These are phyloP conservation scores for Macroglossus sobrinus DNA, from an alignment of 2,113 vertebrate genomes.

Conservation along the genomic window DNA sequence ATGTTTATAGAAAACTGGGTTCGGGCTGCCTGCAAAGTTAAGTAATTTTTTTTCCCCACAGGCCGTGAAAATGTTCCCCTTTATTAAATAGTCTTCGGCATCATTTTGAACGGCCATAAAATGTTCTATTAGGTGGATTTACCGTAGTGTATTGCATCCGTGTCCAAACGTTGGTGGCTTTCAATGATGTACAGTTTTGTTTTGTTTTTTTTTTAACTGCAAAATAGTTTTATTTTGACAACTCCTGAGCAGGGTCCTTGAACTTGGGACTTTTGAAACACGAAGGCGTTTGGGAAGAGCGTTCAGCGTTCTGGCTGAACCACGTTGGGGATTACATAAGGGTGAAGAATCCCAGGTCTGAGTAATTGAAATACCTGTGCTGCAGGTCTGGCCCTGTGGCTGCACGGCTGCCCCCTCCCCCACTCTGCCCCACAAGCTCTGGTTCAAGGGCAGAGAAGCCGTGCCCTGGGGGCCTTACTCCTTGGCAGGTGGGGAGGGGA, in stretches of 20 bases:
- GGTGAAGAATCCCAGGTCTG: accelerated
- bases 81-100: not conserved
- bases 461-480: too few species aligned
- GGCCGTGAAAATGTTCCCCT: not conserved
- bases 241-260: not conserved
- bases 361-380: not conserved
- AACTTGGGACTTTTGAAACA: not conserved
- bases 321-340: not conserved
- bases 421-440: too few species aligned
- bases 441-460: not conserved
- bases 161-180: not conserved
- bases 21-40: not conserved
- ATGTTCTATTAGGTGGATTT: not conserved
- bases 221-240: not conserved
- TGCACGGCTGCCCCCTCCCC: too few species aligned
- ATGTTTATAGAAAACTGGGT: not conserved
- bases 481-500: too few species aligned
- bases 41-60: not conserved
- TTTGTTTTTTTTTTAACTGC: not conserved
- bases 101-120: not conserved
- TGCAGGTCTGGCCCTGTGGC: not conserved
- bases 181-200: not conserved
- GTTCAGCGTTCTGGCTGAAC: not conserved
- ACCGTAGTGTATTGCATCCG: not conserved
- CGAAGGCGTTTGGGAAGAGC: not conserved